Evolutionary conservation across 2,888 invertebrate genomes (phyloP), one percentile per base, ranked within the genome.

Genomic region (Clivina fossor): DNA sequence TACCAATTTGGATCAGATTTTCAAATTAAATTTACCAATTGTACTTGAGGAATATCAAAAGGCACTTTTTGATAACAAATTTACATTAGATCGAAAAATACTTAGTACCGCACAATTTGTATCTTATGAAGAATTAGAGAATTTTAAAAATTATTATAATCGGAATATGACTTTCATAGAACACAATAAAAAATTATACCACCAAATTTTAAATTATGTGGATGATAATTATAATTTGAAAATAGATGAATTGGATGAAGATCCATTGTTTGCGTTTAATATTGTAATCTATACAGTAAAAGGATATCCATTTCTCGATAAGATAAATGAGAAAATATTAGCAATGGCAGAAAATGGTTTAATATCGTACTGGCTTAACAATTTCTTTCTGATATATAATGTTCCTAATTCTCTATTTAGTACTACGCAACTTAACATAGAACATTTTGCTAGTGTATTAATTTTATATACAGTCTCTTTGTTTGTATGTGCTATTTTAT

Each of bases 1-100:
- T 18, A 44, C 62, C 15, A 61, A 60, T 2, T 56, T 63, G 9
- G 54, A 58, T 30, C 59, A 61, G 26, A 38, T 63, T 7, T 60
- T 56, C 7, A 35, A 37, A 24, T 61, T 60, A 9, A 11, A 9
- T 30, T 30, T 30, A 4, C 2, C 4, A 3, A 30, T 30, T 11
- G n/a, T 13, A 30, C 4, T 11, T 4, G 30, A 9, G 11, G 30
- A 13, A 11, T 30, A 3, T 30, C 30, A 11, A 30, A 13, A 30
- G 9, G 2, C 30, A 11, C 13, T 11, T 4, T 11, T 11, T 9
- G 4, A 30, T 30, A 11, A 9, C 4, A 3, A 9, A 11, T 2
- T 30, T 30, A 13, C 3, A 3, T 3, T 3, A 11, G 30, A 30
- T 11, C 30, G 30, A 3, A 30, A 13, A 30, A 30, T 30, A 11